phyloP scores from a whole-genome alignment of 2,888 invertebrate species.

The Melanostoma mellinum region DNA sequence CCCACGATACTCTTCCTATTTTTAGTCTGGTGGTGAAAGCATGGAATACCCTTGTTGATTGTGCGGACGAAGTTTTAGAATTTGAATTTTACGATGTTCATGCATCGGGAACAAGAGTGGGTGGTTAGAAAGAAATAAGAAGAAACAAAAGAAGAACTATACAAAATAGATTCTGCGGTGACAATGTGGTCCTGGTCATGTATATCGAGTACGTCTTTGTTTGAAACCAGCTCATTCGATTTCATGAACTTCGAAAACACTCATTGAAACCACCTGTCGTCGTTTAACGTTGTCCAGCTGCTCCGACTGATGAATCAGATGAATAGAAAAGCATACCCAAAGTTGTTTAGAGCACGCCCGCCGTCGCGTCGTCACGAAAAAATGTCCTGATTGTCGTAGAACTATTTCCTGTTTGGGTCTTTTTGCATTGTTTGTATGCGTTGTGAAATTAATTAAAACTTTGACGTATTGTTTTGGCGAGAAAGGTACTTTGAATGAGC shows the following conservation, averaged over 20 bases:
- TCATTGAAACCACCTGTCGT: conserved; percentile 64
- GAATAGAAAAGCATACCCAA: conserved; percentile 11
- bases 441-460: conserved; percentile 58
- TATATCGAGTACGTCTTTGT: conserved; percentile 3
- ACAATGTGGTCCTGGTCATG: not conserved
- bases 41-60: conserved; percentile 8
- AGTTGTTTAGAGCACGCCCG: not conserved
- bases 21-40: not conserved
- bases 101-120: not conserved
- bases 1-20: conserved; percentile 8
- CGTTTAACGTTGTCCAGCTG: conserved; percentile 39
- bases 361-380: conserved; percentile 15
- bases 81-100: conserved; percentile 58
- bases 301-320: not conserved
- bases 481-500: not conserved
- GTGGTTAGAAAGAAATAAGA: conserved; percentile 6
- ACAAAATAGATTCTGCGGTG: conserved; percentile 5
- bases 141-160: not conserved
- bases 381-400: conserved; percentile 32
- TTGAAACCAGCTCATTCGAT: conserved; percentile 50
- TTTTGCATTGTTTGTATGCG: conserved; percentile 10
- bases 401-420: conserved; percentile 19
- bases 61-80: conserved; percentile 59
- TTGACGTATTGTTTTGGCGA: conserved; percentile 28
- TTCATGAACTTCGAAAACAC: conserved; percentile 61